Evolutionary conservation across 1,140 invertebrate species (phyloP).

Genomic region (Potamilus streckersoni): DNA sequence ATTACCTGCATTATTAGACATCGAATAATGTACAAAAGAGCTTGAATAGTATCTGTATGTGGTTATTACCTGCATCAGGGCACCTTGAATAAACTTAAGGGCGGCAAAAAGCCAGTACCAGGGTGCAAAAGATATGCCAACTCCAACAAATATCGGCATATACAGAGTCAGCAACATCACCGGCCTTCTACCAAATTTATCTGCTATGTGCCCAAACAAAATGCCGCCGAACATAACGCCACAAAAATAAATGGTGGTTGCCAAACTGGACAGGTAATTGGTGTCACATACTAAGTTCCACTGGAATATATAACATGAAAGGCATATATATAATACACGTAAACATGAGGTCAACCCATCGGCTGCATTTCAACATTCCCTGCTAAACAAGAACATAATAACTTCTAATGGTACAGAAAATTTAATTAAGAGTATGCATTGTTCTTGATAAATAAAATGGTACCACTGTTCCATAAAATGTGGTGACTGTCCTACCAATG

Average conservation of each 20-base stretch:
- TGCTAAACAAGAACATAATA: no score
- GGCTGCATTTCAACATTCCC: no score
- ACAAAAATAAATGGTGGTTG: conserved; percentile 79
- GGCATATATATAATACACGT: conserved; percentile 4
- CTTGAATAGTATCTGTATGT: conserved; percentile 17
- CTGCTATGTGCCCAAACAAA: conserved; percentile 77
- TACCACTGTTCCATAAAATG: no score
- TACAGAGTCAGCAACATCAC: conserved; percentile 72
- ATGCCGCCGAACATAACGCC: conserved; percentile 85
- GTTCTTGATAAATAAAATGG: no score
- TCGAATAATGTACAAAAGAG: not conserved
- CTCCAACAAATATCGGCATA: conserved; percentile 68
- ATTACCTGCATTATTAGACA: no score
- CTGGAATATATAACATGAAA: conserved; percentile 69
- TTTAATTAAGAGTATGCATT: no score
- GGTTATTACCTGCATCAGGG: conserved; percentile 53
- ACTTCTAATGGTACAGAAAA: no score
- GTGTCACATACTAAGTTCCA: conserved; percentile 82
- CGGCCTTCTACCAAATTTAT: conserved; percentile 77
- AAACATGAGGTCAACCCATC: not conserved
- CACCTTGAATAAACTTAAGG: conserved; percentile 53
- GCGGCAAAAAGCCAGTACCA: conserved; percentile 45
- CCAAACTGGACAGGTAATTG: conserved; percentile 79
- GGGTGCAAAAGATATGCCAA: conserved; percentile 67
- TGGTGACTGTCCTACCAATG: no score